phyloP scores from a whole-genome alignment of 2,113 vertebrate genomes.

The Hemiscyllium ocellatum region DNA sequence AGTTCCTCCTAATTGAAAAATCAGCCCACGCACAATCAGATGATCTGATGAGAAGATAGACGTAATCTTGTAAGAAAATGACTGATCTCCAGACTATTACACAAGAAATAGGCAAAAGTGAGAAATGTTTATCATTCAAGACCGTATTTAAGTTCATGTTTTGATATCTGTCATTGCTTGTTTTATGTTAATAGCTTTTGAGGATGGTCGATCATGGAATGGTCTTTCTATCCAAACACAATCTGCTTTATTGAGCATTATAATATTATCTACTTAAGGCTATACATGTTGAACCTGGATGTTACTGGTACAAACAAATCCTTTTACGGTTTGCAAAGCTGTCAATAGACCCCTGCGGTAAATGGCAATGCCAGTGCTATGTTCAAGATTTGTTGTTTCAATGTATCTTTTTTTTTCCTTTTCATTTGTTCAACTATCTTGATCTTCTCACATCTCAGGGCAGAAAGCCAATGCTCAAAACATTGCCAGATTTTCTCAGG shows the following conservation, averaged over 20 bases:
- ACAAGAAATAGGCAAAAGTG: not conserved
- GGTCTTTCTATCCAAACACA: not conserved
- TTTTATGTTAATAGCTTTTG: not conserved
- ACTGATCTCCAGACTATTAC: not conserved
- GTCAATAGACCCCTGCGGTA: not conserved
- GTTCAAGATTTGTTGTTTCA: not conserved
- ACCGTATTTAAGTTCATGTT: not conserved
- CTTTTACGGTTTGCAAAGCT: not conserved
- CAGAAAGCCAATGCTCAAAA: not conserved
- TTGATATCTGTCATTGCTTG: not conserved
- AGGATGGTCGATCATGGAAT: not conserved
- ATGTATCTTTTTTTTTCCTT: not conserved
- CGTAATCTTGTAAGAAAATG: not conserved
- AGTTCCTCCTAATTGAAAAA: not conserved
- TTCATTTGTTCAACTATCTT: not conserved
- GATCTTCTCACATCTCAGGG: not conserved
- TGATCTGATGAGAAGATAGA: not conserved
- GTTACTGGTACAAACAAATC: not conserved
- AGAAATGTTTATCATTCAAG: not conserved
- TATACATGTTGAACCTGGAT: not conserved
- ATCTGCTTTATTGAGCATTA: not conserved
- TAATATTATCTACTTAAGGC: not conserved
- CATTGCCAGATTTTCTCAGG: not conserved
- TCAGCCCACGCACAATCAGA: no score
- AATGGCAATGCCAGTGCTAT: not conserved